Evolutionary conservation across 92 coral and sea anemone genomes (phyloP), one percentile per base, ranked within the genome.

Genomic region (Parazoanthus atlanticus): DNA sequence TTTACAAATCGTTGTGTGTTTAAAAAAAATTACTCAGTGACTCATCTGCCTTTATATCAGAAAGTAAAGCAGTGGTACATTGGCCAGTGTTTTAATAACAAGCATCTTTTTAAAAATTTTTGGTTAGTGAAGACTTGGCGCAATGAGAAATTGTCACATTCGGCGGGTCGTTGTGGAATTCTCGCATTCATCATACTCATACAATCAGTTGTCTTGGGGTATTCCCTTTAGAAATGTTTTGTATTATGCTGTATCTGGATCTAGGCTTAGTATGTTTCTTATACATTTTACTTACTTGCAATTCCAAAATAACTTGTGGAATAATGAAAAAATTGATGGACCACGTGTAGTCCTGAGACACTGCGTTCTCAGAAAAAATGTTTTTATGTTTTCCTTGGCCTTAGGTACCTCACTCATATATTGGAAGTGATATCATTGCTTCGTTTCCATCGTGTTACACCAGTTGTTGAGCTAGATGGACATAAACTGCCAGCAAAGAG

Each of bases 391-490:
- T 56, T 82, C 47, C 46, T 15, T 32, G 11, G 4, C 28, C 25
- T 19, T 75, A 86, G 84, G 74, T 86, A 86, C 73, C 65, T 86
- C 74, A 86, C 11, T 86, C 69, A 52, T 21, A 76, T 74, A 31
- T 10, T 86, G 66, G 49, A 81, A 17, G 32, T 86, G 74, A 77
- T 86, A 31, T 75, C 89, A 15, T 52, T 86, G 26, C 89, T 86
- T 76, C 73, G 76, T 31, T 66, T 15, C 69, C 74, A 75, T 81
- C n/a, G 69, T n/a, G 47, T 86, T 43, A 86, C 41, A 34, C 89
- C 89, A 54, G 89, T 86, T 54, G 83, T 86, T 75, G 84, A 76
- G 26, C 69, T 86, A 28, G 89, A 86, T 54, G 89, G 89, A 23
- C 61, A 76, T 6, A 86, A 86, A 31, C 75, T 76, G 84, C 89